A percentile compares a stretch with the other conserved stretches of the same genome.
Evolutionary conservation across 1,140 invertebrate species (phyloP).

Genomic region (Luehdorfia chinensis): DNA sequence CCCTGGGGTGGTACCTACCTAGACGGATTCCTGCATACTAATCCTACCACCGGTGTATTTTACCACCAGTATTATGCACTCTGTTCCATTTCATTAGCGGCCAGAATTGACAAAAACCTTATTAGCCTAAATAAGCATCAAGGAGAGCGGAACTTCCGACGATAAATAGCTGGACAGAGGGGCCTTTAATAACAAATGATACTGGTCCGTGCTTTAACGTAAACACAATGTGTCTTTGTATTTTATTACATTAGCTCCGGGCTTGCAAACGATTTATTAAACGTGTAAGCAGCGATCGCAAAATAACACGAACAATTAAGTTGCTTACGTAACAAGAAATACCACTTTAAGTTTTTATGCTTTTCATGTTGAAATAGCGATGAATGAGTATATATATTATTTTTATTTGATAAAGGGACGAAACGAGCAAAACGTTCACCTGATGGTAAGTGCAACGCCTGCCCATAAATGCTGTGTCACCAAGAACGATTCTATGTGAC

Average conservation of each 20-base stretch:
- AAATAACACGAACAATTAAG: constrained; percentile 6
- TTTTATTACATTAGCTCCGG: constrained; percentile 16
- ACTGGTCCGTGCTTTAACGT: constrained; percentile 9
- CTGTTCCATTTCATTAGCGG: too few relatives aligned
- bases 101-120: constrained; percentile 4
- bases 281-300: constrained; percentile 7
- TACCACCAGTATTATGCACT: too few relatives aligned
- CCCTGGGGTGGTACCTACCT: too few relatives aligned
- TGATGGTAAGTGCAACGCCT: too few relatives aligned
- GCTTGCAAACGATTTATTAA: constrained; percentile 7
- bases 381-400: not conserved
- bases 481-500: too few relatives aligned
- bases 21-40: too few relatives aligned
- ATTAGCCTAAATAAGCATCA: constrained; percentile 16
- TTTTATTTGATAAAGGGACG: too few relatives aligned
- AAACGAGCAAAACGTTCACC: too few relatives aligned
- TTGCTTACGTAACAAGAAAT: constrained; percentile 6
- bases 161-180: constrained; percentile 6
- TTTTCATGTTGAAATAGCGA: not conserved
- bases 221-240: constrained; percentile 14
- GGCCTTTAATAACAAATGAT: constrained; percentile 15
- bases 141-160: not conserved
- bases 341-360: not conserved
- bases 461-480: too few relatives aligned
- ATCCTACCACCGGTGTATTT: too few relatives aligned